Evolutionary conservation across 2,113 vertebrate genomes (phyloP), one percentile per base, ranked within the genome.

Genomic region (Neomonachus schauinslandi): DNA sequence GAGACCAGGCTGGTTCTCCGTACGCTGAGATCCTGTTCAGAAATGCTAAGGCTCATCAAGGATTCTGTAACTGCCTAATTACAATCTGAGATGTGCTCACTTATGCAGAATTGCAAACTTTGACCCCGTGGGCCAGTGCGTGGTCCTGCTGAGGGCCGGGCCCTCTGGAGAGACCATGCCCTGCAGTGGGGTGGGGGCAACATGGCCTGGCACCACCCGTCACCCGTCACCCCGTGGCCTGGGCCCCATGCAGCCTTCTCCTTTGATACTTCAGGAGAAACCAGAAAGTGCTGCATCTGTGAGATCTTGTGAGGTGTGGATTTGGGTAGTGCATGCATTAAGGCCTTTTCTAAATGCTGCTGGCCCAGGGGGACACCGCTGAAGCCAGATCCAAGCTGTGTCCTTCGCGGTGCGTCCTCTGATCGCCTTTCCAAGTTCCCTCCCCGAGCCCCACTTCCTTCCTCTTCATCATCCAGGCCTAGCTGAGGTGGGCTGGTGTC

Each of bases 41-140:
- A 79, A 21, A 18, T 2, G 9, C 59, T 1, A 0, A 49, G 28
- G 11, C 36, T 4, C 18, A 8, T 18, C 15, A 1, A 2, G 33
- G 49, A 14, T 24, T 53, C 61, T 4, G 33, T 28, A 42, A 18
- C 39, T 16, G 12, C n/a, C 46, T 7, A 0, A 0, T 42, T 10
- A 11, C 9, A 1, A 0, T 21, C 63, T 0, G 33, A 21, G 46
- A 19, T 2, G 26, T n/a, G n/a, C 1, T 3, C 39, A 9, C 36
- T 39, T 1, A 0, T 0, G 26, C 24, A 26, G 88, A 28, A 15
- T 11, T 0, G 0, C 51, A 15, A 2, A 6, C 51, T 4, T 33
- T 2, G 7, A 5, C 4, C 10, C 83, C 1, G 13, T 0, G 1
- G 85, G 31, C 33, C 0, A 1, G n/a, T 0, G 11, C 2, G 2